These are phyloP conservation scores for Sinella curviseta DNA, from an alignment of 1,140 invertebrate genomes.

Conservation along the genomic window DNA sequence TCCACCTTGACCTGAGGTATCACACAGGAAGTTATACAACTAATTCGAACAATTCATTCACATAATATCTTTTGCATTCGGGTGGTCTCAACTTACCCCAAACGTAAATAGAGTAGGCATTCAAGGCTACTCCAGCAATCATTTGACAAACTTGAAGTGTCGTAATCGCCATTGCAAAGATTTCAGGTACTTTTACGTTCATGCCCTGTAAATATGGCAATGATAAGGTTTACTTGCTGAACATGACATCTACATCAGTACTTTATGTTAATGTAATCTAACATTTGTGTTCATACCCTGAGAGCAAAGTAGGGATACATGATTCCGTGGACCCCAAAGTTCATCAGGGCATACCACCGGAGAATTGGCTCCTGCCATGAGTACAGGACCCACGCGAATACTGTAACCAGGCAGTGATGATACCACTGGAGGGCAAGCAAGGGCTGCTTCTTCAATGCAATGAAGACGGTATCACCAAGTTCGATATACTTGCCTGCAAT, in stretches of 20 bases:
- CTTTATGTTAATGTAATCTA: neutral
- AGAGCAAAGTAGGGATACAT: constrained; percentile 40
- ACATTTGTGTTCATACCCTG: constrained; percentile 16
- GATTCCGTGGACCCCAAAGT: constrained; percentile 32
- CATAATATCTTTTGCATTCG: neutral
- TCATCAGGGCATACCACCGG: constrained; percentile 34
- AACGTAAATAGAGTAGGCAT: constrained; percentile 31
- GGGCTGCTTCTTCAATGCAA: constrained; percentile 31
- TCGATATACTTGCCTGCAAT: constrained; percentile 3
- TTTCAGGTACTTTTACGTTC: constrained; percentile 31
- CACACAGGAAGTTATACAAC: neutral
- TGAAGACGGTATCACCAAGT: constrained; percentile 32
- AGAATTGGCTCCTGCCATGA: constrained; percentile 33
- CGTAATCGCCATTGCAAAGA: constrained; percentile 36
- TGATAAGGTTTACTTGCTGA: too few relatives aligned
- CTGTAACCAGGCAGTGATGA: constrained; percentile 28
- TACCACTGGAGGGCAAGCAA: constrained; percentile 35
- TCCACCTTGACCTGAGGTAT: neutral
- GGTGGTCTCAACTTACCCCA: constrained; percentile 17
- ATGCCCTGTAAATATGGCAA: constrained; percentile 19
- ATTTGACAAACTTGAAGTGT: constrained; percentile 35
- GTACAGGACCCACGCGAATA: constrained; percentile 36
- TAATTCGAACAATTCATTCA: neutral
- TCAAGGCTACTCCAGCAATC: constrained; percentile 27
- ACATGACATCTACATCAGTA: too few relatives aligned